phyloP scores from a whole-genome alignment of 2,113 vertebrate species.

The Microtus oregoni region DNA sequence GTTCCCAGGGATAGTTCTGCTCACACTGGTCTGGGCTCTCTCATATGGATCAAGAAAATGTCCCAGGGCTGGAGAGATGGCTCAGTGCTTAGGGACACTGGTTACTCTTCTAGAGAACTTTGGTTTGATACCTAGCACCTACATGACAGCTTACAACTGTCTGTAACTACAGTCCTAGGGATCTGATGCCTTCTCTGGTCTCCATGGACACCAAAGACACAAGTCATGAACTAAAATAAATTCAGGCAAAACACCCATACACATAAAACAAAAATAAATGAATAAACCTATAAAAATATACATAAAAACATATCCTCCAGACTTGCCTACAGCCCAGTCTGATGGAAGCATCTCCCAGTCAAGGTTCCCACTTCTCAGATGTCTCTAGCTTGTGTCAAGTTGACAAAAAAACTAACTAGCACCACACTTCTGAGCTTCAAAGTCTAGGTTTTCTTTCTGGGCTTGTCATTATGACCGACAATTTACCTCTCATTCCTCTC shows the following conservation, averaged over 20 bases:
- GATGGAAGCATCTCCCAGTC: not conserved
- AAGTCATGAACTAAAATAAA: not conserved
- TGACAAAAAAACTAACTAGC: not conserved
- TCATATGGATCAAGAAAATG: not conserved
- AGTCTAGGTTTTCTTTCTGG: not conserved
- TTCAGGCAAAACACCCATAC: not conserved
- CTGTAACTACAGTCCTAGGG: not conserved
- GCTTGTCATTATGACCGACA: not conserved
- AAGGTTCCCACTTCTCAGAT: not conserved
- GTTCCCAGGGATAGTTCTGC: not conserved
- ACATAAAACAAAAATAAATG: not conserved
- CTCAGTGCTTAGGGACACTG: not conserved
- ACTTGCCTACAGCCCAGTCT: not conserved
- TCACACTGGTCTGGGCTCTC: not conserved
- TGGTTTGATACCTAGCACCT: not conserved
- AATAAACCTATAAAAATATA: not conserved
- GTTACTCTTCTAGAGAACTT: not conserved
- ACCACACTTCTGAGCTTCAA: not conserved
- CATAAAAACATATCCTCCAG: not conserved
- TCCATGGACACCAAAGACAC: not conserved
- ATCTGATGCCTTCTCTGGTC: not conserved
- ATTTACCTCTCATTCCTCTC: not conserved
- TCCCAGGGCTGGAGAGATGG: not conserved
- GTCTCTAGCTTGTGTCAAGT: not conserved
- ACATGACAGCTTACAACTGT: not conserved